These are phyloP conservation scores for Neoseiulus cucumeris DNA, from an alignment of 1,140 invertebrate genomes.

Conservation along the genomic window DNA sequence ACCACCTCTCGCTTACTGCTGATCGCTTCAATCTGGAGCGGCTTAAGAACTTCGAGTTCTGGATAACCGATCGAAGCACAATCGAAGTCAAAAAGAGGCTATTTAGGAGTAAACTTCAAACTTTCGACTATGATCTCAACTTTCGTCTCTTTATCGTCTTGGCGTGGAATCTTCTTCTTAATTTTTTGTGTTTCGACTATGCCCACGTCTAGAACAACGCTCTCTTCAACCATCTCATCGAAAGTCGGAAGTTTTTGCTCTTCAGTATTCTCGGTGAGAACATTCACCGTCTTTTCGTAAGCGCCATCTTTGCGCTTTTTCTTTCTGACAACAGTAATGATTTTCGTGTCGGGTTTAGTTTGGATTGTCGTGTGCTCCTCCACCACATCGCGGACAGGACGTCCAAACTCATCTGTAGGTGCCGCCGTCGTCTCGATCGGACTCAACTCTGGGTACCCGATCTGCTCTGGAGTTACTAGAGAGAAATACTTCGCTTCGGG, in stretches of 20 bases:
- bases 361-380: neutral
- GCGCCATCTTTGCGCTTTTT: neutral
- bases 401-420: neutral
- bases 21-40: neutral
- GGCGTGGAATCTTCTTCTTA: too few species aligned
- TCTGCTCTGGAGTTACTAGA: neutral
- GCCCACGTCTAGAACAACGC: neutral
- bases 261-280: neutral
- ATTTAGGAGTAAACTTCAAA: neutral
- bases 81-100: neutral
- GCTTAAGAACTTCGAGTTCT: neutral
- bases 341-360: neutral
- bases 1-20: neutral
- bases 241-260: neutral
- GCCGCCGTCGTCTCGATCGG: neutral
- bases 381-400: neutral
- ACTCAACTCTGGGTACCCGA: neutral
- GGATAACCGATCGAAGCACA: constrained; percentile 5
- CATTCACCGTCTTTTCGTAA: neutral
- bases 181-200: neutral
- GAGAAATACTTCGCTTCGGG: neutral
- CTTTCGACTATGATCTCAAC: neutral
- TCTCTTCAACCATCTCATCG: neutral
- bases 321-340: neutral
- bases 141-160: neutral